Base-by-base conservation (phyloP, 1,140 invertebrate genomes). In the Papilio dardanus region DNA sequence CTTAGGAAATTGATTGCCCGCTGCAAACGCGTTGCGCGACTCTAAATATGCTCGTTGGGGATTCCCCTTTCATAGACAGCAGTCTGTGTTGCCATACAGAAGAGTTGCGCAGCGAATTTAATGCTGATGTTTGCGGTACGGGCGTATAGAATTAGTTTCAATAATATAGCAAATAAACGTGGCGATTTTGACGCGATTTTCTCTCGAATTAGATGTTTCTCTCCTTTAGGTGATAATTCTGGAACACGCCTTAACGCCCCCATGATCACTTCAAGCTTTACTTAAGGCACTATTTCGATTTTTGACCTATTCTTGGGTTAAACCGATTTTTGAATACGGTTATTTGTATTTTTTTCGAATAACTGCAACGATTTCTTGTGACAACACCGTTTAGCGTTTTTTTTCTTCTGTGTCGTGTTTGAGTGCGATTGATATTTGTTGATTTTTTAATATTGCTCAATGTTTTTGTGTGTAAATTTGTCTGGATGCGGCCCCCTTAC, bases 361-460 rank as follows among this genome's bases (percentile, higher is more conserved):
- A 62, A 62, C 14, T 62, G 4, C 24, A 14, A 28, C 24, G 24
- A 30, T 62, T 62, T 24, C 46, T 62, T 79, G 77, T 90, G 83
- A 81, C 85, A 88, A 87, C 83, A 88, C 85, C 84, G 75, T 81
- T 46, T 50, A 69, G 75, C 78, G 71, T 74, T 76, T 74, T 21
- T 71, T 71, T n/a, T n/a, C 35, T 35, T 71, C 66, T 76, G 74
- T 46, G 21, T 73, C 80, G 69, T 79, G 79, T 82, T 83, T 86
- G 81, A 79, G 79, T 83, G 83, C 81, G 83, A 83, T 88, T 85
- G 86, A 83, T 81, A 78, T 65, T 82, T 71, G 77, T 86, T 87
- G 31, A 81, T 87, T 90, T n/a, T n/a, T 88, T 78, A 75, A 84
- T 80, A 85, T 90, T 91, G 89, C 89, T 91, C 89, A 91, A 90